Evolutionary conservation across 2,797 vertebrate genomes (phyloP), one percentile per base, ranked within the genome.

Genomic region (Vultur gryphus): DNA sequence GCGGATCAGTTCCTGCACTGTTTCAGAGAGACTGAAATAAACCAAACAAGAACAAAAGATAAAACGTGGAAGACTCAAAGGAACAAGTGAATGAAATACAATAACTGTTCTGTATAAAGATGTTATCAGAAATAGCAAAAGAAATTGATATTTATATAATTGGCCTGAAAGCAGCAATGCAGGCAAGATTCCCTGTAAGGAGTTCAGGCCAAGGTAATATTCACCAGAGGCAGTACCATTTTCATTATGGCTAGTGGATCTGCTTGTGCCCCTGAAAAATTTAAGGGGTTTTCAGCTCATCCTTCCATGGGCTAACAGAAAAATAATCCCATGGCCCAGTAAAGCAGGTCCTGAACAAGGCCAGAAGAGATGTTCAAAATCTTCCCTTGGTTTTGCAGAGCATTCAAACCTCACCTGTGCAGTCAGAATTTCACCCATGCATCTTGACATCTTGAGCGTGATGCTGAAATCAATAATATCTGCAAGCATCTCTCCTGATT

Each of bases 221-320:
- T 75, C 25, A 23, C 19, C 10, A 58, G 23, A 8, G 51, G 25
- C 13, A 2, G 0, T 41, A 6, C 8, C 2, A 2, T 21, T n/a
- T 77, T 73, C 25, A 10, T 28, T 58, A 25, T 25, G 8, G 21
- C 25, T 46, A 26, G 13, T 77, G 58, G 25, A 76, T 66, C 43
- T 79, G 37, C 16, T 5, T 2, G 20, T 69, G 13, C 12, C 17
- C 6, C 19, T 76, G 59, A 69, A 70, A 87, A 70, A 8, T 25
- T 23, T 41, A 26, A 19, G 14, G 41, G 16, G 4, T 16, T 73
- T 55, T 83, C 48, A 8, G 10, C 62, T 70, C 21, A 16, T 28
- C 12, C 13, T 59, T 62, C 21, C 8, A 1, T 21, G 23, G 39
- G 17, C 57, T 87, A 54, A 25, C 41, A 84, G 33, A 57, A 65